These are phyloP conservation scores for Chaunax sp. DNA, from an alignment of 2,797 vertebrate species.

Conservation along the genomic window DNA sequence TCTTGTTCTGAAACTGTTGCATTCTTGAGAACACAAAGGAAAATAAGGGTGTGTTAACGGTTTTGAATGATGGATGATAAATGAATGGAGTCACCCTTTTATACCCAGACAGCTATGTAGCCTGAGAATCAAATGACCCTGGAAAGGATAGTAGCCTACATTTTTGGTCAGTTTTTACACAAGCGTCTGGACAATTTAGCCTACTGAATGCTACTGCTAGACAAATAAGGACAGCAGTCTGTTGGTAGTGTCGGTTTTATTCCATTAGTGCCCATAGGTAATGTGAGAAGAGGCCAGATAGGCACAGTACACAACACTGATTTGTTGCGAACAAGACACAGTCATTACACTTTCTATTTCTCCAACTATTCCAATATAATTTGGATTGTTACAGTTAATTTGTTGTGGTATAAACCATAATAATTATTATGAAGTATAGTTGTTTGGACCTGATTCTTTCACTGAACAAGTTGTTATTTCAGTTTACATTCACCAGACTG, in stretches of 20 bases:
- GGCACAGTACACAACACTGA: background rate
- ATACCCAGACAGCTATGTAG: background rate
- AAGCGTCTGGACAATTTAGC: background rate
- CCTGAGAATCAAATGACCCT: background rate
- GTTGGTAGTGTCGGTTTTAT: background rate
- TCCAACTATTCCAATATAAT: background rate
- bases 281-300: background rate
- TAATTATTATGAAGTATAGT: background rate
- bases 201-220: background rate
- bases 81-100: background rate
- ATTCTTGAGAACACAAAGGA: conserved; percentile 36
- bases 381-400: background rate
- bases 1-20: conserved; percentile 1
- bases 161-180: background rate
- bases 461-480: background rate
- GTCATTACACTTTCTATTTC: background rate
- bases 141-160: background rate
- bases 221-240: background rate
- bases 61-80: conserved; percentile 12
- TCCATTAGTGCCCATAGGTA: background rate
- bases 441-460: background rate
- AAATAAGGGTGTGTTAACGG: conserved; percentile 48
- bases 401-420: background rate
- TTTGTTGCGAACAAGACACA: background rate
- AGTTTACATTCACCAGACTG: no score